Base-by-base conservation (phyloP, 1,140 invertebrate species). In the Zaprionus capensis region DNA sequence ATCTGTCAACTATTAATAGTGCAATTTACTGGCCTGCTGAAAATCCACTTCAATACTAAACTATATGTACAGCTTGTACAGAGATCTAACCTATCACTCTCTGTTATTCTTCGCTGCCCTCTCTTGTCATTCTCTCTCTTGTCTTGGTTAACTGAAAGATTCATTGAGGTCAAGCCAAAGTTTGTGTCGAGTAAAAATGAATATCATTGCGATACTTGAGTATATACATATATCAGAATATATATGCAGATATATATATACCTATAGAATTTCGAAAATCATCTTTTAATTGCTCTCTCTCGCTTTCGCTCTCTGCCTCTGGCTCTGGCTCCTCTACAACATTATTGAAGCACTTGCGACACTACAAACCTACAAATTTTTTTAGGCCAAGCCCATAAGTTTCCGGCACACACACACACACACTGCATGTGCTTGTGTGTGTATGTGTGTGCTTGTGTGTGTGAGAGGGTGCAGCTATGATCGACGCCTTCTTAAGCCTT, bases 341-440 rank as follows among this genome's bases (percentile, higher is more conserved):
- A 64, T 64, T 71, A 71, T 71, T 65, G 62, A 49, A 51, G 56
- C 17, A 49, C 53, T 55, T 65, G 61, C 69, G 53, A 71, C 28
- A 57, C 51, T 57, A 15, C 12, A 71, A 71, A 71, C 62, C 53
- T 66, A 71, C 70, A 71, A 71, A 66, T 51, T 34, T 55, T 51
- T 36, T 49, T 66, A 31, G 20, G 70, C 62, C 70, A 65, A 71
- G 70, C 70, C 70, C 61, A 34, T 56, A 58, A 65, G 62, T 71
- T 71, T 71, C 70, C 70, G 70, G 62, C 26, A 31, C 26, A 71
- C 24, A 51, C 26, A 71, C 24, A 51, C 34, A 41, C 49, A 26
- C 14, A 20, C 7, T 20, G 14, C n/a, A 28, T 38, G 15, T 26
- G 24, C 46, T 20, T 26, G 49, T 55, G 22, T 55, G 53, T 44